Percentiles rank a stretch among this genome's conserved stretches.
phyloP scores from a whole-genome alignment of 2,113 vertebrate species.

The Passer montanus region DNA sequence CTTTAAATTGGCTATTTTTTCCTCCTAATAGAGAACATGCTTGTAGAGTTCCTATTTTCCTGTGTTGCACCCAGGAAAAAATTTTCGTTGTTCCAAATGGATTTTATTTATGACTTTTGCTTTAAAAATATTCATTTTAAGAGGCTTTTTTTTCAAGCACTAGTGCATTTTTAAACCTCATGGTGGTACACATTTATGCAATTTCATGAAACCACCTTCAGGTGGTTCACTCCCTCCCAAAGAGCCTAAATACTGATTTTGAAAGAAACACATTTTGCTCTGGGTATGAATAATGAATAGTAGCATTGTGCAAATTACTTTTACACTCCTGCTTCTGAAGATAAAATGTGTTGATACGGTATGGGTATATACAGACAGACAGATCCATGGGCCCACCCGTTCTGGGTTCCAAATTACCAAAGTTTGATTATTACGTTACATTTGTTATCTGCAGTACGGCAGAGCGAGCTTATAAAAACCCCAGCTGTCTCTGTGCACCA shows the following conservation, averaged over 20 bases:
- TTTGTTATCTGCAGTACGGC: constrained; percentile 68
- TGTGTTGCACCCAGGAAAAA: not conserved
- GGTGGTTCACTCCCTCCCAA: not conserved
- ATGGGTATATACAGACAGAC: not conserved
- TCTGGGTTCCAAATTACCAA: constrained; percentile 32
- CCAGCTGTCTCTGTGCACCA: constrained; percentile 56
- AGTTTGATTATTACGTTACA: constrained; percentile 61
- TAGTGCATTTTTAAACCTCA: not conserved
- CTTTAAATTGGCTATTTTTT: not conserved
- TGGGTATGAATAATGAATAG: constrained; percentile 41
- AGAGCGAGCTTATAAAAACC: constrained; percentile 61
- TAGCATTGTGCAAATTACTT: constrained; percentile 42
- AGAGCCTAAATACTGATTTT: constrained; percentile 6
- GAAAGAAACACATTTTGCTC: not conserved
- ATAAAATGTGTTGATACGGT: constrained; percentile 37
- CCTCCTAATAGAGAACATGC: not conserved
- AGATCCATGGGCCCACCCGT: constrained; percentile 7
- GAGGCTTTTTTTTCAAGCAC: not conserved
- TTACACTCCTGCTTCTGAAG: constrained; percentile 6
- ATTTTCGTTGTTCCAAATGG: not conserved
- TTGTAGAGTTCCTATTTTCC: not conserved
- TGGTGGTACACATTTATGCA: not conserved
- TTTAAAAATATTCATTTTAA: not conserved
- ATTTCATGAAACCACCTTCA: constrained; percentile 3
- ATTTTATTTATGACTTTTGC: not conserved